Evolutionary conservation across 2,888 invertebrate genomes (phyloP).

Genomic region (Rhimphoctona megacephalus): DNA sequence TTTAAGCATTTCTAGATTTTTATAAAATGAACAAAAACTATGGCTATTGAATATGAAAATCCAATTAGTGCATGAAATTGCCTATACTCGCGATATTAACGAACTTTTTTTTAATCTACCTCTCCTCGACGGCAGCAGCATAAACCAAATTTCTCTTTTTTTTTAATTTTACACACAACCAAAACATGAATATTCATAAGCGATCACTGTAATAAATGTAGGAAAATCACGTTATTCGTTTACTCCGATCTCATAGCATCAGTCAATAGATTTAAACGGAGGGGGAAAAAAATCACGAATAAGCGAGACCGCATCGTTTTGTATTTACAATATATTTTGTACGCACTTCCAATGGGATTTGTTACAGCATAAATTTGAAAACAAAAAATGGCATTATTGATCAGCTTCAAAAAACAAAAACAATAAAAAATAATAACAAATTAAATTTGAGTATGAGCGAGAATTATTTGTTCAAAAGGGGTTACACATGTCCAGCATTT

Average conservation of each 20-base stretch:
- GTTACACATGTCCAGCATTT: neutral
- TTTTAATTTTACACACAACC: constrained; percentile 25
- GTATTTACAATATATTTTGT: constrained; percentile 20
- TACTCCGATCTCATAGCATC: constrained; percentile 70
- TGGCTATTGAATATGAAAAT: neutral
- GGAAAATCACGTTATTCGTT: constrained; percentile 72
- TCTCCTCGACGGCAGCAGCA: neutral
- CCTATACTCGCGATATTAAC: neutral
- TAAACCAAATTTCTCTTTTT: constrained; percentile 10
- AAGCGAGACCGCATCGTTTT: constrained; percentile 37
- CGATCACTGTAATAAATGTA: constrained; percentile 76
- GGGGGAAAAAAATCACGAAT: constrained; percentile 36
- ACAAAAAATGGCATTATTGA: neutral
- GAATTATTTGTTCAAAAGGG: no score
- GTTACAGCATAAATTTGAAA: neutral
- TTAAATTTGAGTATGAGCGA: neutral
- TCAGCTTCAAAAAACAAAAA: neutral
- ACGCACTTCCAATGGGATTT: neutral
- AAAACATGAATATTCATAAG: constrained; percentile 68
- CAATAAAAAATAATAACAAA: neutral
- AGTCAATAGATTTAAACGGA: constrained; percentile 70
- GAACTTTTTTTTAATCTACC: neutral
- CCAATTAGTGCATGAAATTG: neutral
- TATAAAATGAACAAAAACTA: neutral
- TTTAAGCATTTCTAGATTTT: neutral